Evolutionary conservation across 2,797 vertebrate species (phyloP).

Genomic region (Macroramphosus scolopax): DNA sequence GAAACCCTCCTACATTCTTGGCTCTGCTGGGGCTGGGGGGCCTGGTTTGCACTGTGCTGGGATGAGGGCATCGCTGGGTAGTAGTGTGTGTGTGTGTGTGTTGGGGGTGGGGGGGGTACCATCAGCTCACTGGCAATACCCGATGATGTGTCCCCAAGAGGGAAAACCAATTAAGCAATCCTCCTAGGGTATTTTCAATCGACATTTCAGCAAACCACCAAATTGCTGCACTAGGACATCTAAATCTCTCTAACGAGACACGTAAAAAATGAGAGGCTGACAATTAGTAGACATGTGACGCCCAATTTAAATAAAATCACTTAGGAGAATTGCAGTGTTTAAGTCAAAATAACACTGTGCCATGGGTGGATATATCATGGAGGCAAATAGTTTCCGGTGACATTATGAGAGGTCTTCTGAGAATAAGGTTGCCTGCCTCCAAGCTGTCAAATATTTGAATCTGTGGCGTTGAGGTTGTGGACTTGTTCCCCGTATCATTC

Average conservation of each 20-base stretch:
- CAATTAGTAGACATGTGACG: constrained; percentile 1
- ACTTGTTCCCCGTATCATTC: constrained; percentile 57
- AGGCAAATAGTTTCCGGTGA: constrained; percentile 38
- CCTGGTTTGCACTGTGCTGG: constrained; percentile 45
- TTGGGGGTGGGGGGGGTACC: no score
- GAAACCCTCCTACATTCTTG: constrained; percentile 71
- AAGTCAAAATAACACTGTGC: constrained; percentile 24
- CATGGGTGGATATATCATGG: constrained; percentile 29
- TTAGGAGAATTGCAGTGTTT: constrained; percentile 10
- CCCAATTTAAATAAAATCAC: constrained; percentile 11
- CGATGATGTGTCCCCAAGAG: constrained; percentile 72
- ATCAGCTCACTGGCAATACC: no score
- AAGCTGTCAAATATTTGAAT: constrained; percentile 60
- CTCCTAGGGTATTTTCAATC: constrained; percentile 64
- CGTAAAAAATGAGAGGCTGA: constrained; percentile 5
- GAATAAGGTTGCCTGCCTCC: constrained; percentile 49
- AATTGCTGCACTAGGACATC: constrained; percentile 38
- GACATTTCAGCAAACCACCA: constrained; percentile 53
- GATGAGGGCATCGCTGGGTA: no score
- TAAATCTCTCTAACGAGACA: constrained; percentile 28
- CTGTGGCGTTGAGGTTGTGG: constrained; percentile 42
- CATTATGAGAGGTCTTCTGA: constrained; percentile 45
- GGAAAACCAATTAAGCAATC: constrained; percentile 78
- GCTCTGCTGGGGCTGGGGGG: constrained; percentile 52
- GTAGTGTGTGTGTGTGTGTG: no score